A percentile compares a stretch with the other conserved stretches of the same genome.
phyloP scores from a whole-genome alignment of 1,140 invertebrate species.

The Diorhabda sublineata region DNA sequence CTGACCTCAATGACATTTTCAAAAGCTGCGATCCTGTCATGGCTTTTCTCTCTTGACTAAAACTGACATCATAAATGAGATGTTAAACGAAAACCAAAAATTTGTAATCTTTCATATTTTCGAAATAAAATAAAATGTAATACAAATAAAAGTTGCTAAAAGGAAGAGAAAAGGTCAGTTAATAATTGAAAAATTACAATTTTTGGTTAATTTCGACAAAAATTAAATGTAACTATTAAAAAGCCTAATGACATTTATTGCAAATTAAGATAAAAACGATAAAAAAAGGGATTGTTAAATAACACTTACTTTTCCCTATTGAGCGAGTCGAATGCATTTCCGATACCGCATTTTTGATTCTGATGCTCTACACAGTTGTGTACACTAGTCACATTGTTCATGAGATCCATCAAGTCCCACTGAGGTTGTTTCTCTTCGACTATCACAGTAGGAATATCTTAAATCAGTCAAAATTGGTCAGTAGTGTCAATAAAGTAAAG shows the following conservation, averaged over 20 bases:
- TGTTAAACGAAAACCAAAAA: neutral
- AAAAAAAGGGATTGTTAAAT: neutral
- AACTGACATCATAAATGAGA: constrained; percentile 15
- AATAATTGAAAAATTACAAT: too few relatives aligned
- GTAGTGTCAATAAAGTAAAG: too few relatives aligned
- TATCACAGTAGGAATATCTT: constrained; percentile 21
- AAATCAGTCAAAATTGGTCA: constrained; percentile 6
- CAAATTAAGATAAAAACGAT: neutral
- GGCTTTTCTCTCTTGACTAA: constrained; percentile 49
- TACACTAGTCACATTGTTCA: constrained; percentile 61
- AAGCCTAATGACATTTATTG: neutral
- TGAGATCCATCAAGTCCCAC: constrained; percentile 63
- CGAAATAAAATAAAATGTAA: too few relatives aligned
- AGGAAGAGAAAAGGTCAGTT: too few relatives aligned
- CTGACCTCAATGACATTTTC: constrained; percentile 48
- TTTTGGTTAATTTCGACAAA: too few relatives aligned
- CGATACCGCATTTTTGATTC: constrained; percentile 55
- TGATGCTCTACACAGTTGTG: constrained; percentile 57
- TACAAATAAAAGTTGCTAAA: too few relatives aligned
- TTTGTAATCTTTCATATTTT: neutral
- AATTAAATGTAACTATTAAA: neutral
- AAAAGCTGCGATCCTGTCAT: constrained; percentile 52
- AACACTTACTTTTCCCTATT: constrained; percentile 59
- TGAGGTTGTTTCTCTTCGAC: constrained; percentile 37
- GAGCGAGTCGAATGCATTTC: constrained; percentile 53